Conservation (phyloP, 1,140 invertebrate genomes). For the Leguminivora glycinivorella region DNA sequence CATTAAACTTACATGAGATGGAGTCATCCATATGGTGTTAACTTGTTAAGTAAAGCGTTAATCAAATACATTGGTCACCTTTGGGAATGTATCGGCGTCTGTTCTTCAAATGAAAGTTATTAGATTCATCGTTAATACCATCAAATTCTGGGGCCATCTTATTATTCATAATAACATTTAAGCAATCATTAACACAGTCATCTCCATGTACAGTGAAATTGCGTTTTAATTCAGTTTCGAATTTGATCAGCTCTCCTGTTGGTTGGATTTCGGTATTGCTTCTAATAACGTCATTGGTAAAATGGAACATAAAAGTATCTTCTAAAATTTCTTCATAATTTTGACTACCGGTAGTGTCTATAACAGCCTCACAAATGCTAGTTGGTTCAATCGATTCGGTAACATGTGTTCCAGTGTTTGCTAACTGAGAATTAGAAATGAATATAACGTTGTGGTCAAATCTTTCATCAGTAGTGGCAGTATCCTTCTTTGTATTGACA, state of each 20-base stretch:
- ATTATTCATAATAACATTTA: neutral
- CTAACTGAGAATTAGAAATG: constrained; percentile 6
- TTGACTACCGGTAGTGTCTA: constrained; percentile 29
- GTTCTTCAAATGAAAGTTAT: constrained; percentile 50
- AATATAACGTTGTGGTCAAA: neutral
- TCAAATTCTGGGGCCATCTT: neutral
- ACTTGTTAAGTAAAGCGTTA: neutral
- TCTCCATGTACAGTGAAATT: neutral
- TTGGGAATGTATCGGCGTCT: constrained; percentile 61
- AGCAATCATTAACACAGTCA: neutral
- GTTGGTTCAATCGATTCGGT: constrained; percentile 41
- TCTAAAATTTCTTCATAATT: constrained; percentile 17
- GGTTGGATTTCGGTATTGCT: neutral
- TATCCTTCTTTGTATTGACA: neutral
- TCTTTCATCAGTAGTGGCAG: neutral
- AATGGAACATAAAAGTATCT: constrained; percentile 26
- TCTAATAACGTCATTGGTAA: neutral
- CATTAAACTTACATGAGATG: constrained; percentile 11
- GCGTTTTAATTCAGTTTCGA: neutral
- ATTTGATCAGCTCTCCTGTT: neutral
- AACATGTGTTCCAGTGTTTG: neutral
- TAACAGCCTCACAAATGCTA: constrained; percentile 50
- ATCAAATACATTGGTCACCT: constrained; percentile 43
- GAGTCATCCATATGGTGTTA: neutral
- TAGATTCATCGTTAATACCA: neutral